Conservation (phyloP, 2,888 invertebrate genomes). For the Folsomia candida region DNA sequence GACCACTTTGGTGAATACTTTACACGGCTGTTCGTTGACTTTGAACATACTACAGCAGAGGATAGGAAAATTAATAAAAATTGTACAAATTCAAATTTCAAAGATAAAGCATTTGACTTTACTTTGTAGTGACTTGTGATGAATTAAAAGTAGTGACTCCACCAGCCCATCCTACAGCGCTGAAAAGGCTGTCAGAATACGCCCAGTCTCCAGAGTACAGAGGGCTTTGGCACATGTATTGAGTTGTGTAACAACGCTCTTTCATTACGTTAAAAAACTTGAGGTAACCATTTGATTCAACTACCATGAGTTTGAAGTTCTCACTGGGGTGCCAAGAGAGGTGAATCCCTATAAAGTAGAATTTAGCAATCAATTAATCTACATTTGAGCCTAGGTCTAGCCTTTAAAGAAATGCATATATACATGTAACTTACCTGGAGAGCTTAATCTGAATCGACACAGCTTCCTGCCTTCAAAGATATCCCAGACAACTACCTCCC, state of each 20-base stretch:
- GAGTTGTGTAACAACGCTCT: conserved; percentile 20
- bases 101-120: background rate
- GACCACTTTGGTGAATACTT: conserved; percentile 14
- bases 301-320: conserved; percentile 24
- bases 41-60: conserved; percentile 19
- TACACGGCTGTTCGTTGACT: conserved; percentile 10
- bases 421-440: background rate
- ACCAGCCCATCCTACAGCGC: conserved; percentile 22
- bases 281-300: conserved; percentile 21
- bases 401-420: background rate
- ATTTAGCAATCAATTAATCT: background rate
- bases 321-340: conserved; percentile 25
- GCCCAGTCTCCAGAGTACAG: conserved; percentile 29
- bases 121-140: conserved; percentile 22
- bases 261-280: conserved; percentile 24
- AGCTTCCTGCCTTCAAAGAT: background rate
- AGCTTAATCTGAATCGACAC: background rate
- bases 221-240: conserved; percentile 9
- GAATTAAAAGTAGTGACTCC: conserved; percentile 19
- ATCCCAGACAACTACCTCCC: background rate
- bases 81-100: background rate
- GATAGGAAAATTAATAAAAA: background rate
- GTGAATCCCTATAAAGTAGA: conserved; percentile 12
- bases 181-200: conserved; percentile 10
- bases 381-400: background rate